These are phyloP conservation scores for Passer domesticus DNA, from an alignment of 2,113 vertebrate genomes.

Conservation along the genomic window DNA sequence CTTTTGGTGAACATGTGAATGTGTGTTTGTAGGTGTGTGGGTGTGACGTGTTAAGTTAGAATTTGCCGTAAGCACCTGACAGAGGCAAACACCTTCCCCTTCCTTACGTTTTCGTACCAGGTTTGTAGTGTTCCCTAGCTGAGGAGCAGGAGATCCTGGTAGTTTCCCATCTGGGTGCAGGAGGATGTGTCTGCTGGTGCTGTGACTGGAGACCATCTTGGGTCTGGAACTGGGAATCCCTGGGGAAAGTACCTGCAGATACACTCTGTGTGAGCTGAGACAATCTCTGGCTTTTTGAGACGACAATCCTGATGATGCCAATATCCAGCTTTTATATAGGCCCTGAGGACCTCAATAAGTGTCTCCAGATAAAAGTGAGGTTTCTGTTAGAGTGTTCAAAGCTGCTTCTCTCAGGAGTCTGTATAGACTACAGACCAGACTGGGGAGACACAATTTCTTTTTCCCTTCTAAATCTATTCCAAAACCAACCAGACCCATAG, in stretches of 20 bases:
- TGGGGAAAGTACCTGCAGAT: background rate
- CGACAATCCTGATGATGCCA: background rate
- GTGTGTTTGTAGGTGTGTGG: background rate
- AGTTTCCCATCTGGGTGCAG: accelerated
- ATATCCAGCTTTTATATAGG: background rate
- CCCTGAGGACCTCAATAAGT: background rate
- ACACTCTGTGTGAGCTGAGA: background rate
- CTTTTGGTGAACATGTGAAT: background rate
- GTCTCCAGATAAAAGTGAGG: background rate
- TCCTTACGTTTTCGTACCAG: background rate
- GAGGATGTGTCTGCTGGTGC: background rate
- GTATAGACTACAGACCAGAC: background rate
- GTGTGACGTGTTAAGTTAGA: background rate
- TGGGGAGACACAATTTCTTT: background rate
- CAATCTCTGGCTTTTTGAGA: background rate
- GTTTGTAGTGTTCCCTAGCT: background rate
- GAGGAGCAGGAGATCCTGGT: background rate
- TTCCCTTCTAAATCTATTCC: background rate
- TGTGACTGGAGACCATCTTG: background rate
- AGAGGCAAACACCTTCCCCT: background rate
- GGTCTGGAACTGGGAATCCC: background rate
- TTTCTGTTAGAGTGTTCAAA: background rate
- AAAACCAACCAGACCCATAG: background rate
- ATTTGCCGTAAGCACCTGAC: too few species aligned
- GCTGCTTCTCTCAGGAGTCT: background rate